These are phyloP conservation scores for Helleia helle DNA, from an alignment of 2,888 invertebrate genomes.

Conservation along the genomic window DNA sequence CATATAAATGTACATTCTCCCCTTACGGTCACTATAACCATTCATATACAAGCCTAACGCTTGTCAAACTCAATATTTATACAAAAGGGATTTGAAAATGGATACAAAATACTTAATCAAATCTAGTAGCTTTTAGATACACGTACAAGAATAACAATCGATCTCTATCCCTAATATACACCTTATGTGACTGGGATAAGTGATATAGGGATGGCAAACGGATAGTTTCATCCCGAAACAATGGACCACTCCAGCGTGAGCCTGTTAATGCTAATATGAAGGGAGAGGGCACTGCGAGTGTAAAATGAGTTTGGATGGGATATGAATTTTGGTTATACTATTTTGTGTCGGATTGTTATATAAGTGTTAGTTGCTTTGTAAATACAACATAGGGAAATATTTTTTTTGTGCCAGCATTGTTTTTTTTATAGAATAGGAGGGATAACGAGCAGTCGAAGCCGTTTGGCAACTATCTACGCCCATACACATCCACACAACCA, in stretches of 20 bases:
- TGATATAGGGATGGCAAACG: slow-evolving; percentile 10
- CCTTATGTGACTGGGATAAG: slow-evolving; percentile 18
- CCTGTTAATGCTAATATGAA: slow-evolving; percentile 50
- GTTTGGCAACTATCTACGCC: no score
- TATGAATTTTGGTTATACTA: no score
- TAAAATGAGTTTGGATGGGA: background rate
- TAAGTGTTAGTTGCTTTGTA: no score
- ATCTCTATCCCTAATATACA: slow-evolving; percentile 20
- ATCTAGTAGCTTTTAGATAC: slow-evolving; percentile 42
- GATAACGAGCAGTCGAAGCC: no score
- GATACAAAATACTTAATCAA: slow-evolving; percentile 48
- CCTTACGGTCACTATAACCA: no score
- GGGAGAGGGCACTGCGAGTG: slow-evolving; percentile 21
- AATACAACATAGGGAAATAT: no score
- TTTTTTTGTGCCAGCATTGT: no score
- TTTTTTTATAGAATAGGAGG: no score
- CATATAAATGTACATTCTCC: no score
- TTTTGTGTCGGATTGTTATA: no score
- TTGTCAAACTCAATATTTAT: slow-evolving; percentile 15
- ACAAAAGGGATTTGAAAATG: slow-evolving; percentile 24
- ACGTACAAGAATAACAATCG: slow-evolving; percentile 20
- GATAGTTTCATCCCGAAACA: slow-evolving; percentile 34
- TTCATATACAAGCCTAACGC: slow-evolving; percentile 10
- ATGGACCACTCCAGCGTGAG: slow-evolving; percentile 42
- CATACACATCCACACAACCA: no score